Evolutionary conservation across 2,888 invertebrate species (phyloP).

Genomic region (Nycteola revayana): DNA sequence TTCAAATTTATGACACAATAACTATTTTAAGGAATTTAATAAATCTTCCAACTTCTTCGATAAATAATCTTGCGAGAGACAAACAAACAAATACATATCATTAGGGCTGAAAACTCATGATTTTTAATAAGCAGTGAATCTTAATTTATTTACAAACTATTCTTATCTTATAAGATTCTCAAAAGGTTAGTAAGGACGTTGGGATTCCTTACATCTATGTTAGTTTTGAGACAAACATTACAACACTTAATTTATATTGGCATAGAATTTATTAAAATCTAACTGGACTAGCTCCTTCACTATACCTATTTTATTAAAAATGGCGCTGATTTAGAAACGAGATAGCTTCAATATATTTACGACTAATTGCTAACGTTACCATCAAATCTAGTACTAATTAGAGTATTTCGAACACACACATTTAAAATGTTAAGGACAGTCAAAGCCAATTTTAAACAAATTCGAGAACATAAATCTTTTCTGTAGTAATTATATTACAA

Average conservation of each 20-base stretch:
- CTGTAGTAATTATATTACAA: too few species aligned
- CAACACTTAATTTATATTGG: slow-evolving; percentile 54
- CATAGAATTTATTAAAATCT: slow-evolving; percentile 62
- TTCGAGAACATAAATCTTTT: too few species aligned
- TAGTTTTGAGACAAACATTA: slow-evolving; percentile 51
- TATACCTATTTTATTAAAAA: slow-evolving; percentile 49
- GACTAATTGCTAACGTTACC: too few species aligned
- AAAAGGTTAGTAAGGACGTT: slow-evolving; percentile 35
- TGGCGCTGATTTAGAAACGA: slow-evolving; percentile 33
- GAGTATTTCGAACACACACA: too few species aligned
- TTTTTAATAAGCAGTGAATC: slow-evolving; percentile 21
- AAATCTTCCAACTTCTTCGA: too few species aligned
- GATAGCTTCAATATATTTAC: not conserved
- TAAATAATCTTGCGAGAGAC: too few species aligned
- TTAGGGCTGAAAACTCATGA: slow-evolving; percentile 5
- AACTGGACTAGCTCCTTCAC: slow-evolving; percentile 75
- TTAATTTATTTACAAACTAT: slow-evolving; percentile 19
- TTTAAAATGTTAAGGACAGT: too few species aligned
- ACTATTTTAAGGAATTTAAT: too few species aligned
- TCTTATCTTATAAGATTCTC: slow-evolving; percentile 34
- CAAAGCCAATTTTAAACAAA: too few species aligned
- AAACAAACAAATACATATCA: too few species aligned
- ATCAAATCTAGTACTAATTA: too few species aligned
- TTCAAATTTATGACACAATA: too few species aligned
- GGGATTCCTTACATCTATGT: slow-evolving; percentile 41